Evolutionary conservation across 1,140 invertebrate species (phyloP), one percentile per base, ranked within the genome.

Genomic region (Brachionus sp.): DNA sequence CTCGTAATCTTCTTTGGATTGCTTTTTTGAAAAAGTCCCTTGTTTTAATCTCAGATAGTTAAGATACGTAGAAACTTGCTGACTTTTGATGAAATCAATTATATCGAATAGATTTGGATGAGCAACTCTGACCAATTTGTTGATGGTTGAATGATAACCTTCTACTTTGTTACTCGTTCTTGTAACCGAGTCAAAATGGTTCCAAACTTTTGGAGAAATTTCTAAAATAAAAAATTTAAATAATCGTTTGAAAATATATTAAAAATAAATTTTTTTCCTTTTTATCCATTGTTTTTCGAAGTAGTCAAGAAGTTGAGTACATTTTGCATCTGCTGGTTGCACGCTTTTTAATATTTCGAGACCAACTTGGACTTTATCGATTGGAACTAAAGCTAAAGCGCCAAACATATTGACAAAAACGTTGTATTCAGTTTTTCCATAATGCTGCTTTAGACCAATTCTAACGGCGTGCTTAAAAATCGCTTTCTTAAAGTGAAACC

Each of bases 21-120:
- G 68, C 13, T n/a, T 16, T n/a, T 73, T 73, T 16, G 7, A 19
- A 16, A n/a, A 39, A 16, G 35, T 39, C 35, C 68, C 68, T 73
- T 73, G 68, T 73, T 73, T 73, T 73, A 42, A 29, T 42, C 68
- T 39, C 1, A 73, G 39, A 42, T 73, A 73, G 39, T 73, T 42
- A 19, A 73, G 19, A 42, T 73, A 73, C 16, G 37, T 33, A 68
- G 64, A 64, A 25, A 33, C 19, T 68, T 68, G 64, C 33, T 68
- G 64, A 35, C 13, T 33, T 68, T 68, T 68, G 33, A 68, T 68
- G 33, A 68, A 68, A 35, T 68, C 64, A 68, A 68, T 35, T 68
- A 68, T 33, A 68, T 68, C 64, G 33, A 68, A 68, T 35, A 68
- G 33, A 68, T 68, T 68, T 29, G 64, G 64, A 68, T 68, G 25